Base-by-base conservation (phyloP, 2,888 invertebrate species). In the Nineta flava region DNA sequence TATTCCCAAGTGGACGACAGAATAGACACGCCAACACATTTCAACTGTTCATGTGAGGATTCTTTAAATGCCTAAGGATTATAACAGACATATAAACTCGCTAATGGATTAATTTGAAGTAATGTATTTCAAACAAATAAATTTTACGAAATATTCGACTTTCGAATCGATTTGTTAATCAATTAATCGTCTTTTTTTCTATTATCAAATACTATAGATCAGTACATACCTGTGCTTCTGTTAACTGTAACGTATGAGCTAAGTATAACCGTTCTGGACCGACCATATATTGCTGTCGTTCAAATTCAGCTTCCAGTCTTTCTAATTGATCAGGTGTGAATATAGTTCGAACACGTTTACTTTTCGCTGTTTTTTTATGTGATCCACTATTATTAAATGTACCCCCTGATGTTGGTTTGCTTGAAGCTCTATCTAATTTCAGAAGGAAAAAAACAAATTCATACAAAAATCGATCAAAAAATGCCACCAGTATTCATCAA, bases 211-310 rank as follows among this genome's bases (percentile, higher is more conserved):
- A 47, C 13, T 12, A 17, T 19, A 42, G 19, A 48, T 6, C 15
- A 16, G 17, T 48, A 4, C 26, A 69, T 56, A 87, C 90, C 75
- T 92, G 91, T 4, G 90, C 90, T 63, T 92, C 92, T 0, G 90
- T 88, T 35, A 93, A 73, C 57, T 87, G 83, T 46, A 92, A 68
- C 0, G 88, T 84, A 55, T 88, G 85, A 0, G 96, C 96, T 50
- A 96, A 71, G 67, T 94, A 94, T 3, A 92, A 76, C 52, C 95
- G 71, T 67, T 95, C 95, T 0, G 93, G 94, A 0, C 95, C 95
- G 10, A 96, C 95, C 95, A 96, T 95, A 69, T 96, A 96, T 66
- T 96, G 95, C 61, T 95, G 95, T 38, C 93, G 69, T 59, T 94
- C 92, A 61, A 96, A 96, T 70, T 95, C 95, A 0, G 87, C 86